Evolutionary conservation across 2,113 vertebrate species (phyloP).

Genomic region (Smithornis capensis): DNA sequence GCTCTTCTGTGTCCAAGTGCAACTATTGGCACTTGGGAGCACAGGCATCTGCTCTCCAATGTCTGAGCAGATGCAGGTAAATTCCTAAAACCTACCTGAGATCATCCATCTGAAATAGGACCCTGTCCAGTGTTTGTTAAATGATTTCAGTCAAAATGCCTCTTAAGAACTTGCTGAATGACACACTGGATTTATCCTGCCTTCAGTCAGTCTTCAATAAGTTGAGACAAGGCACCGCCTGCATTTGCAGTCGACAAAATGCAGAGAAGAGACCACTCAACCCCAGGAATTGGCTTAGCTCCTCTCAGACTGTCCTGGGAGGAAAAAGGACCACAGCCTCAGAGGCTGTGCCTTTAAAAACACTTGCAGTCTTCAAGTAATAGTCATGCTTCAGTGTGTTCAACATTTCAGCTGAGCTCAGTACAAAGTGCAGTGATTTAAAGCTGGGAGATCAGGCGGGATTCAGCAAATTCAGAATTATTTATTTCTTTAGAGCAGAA

Average conservation of each 20-base stretch:
- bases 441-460: conserved; percentile 57
- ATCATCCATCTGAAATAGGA: not conserved
- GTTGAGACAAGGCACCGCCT: not conserved
- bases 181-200: not conserved
- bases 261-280: not conserved
- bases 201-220: not conserved
- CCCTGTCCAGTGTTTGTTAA: not conserved
- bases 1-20: not conserved
- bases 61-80: not conserved
- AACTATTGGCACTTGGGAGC: not conserved
- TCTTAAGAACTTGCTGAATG: not conserved
- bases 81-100: not conserved
- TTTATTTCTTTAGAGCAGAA: conserved; percentile 63
- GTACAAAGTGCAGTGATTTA: conserved; percentile 71
- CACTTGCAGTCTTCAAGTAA: conserved; percentile 59
- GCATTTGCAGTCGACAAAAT: not conserved
- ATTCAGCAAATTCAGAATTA: conserved; percentile 72
- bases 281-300: not conserved
- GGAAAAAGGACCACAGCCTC: not conserved
- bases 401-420: conserved; percentile 66
- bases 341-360: conserved; percentile 46
- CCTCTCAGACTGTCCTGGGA: not conserved
- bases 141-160: not conserved
- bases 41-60: not conserved
- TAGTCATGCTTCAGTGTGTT: conserved; percentile 60